These are phyloP conservation scores for Hyles vespertilio DNA, from an alignment of 1,140 invertebrate species.

Conservation along the genomic window DNA sequence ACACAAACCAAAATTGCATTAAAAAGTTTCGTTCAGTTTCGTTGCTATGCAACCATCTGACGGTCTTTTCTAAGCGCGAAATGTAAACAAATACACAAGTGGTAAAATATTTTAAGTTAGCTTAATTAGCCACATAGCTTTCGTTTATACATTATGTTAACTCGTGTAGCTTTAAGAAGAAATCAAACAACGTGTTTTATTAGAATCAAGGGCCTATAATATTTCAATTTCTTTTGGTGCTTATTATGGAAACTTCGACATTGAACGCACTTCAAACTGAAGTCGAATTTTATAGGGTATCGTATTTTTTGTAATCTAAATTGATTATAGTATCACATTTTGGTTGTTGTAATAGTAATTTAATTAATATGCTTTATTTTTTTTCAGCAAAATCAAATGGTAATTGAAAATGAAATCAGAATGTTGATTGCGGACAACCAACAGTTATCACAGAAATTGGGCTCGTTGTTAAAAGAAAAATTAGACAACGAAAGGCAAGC, in stretches of 20 bases:
- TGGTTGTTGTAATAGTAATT: too few relatives aligned
- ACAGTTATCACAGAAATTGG: constrained; percentile 61
- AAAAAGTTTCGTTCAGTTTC: not conserved
- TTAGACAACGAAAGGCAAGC: constrained; percentile 41
- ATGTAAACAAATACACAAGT: constrained; percentile 46
- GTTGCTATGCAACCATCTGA: constrained; percentile 44
- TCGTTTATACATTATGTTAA: too few relatives aligned
- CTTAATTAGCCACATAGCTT: too few relatives aligned
- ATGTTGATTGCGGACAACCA: constrained; percentile 66
- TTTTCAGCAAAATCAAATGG: constrained; percentile 62
- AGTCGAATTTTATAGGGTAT: constrained; percentile 67
- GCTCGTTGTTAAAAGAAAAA: constrained; percentile 53
- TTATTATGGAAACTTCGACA: constrained; percentile 41
- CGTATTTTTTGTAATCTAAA: too few relatives aligned
- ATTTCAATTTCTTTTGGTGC: not conserved
- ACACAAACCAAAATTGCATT: not conserved
- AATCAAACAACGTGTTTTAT: too few relatives aligned
- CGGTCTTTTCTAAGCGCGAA: constrained; percentile 34
- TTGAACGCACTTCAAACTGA: constrained; percentile 57
- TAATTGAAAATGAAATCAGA: constrained; percentile 65
- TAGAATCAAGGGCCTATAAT: too few relatives aligned
- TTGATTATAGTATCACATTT: too few relatives aligned
- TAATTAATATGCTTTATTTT: not conserved
- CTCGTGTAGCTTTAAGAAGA: too few relatives aligned
- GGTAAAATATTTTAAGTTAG: too few relatives aligned